Conservation (phyloP, 2,888 invertebrate genomes). For the Caenorhabditis afra region DNA sequence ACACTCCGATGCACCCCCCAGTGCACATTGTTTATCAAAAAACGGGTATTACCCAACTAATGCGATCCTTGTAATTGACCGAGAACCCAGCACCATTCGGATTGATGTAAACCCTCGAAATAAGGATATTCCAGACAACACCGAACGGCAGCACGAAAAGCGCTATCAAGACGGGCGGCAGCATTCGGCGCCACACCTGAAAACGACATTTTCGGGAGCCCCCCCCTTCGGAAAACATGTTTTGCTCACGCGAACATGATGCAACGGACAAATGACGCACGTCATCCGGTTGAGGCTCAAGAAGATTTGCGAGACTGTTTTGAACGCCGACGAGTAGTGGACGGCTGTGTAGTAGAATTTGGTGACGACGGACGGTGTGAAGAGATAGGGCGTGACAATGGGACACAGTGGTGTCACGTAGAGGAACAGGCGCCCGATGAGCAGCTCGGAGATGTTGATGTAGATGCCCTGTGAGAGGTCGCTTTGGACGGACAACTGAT, state of each 20-base stretch:
- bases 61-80: slow-evolving; percentile 27
- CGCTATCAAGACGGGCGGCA: neutral
- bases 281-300: slow-evolving; percentile 46
- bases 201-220: neutral
- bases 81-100: slow-evolving; percentile 35
- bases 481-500: no score
- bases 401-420: slow-evolving; percentile 31
- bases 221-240: no score
- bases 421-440: slow-evolving; percentile 28
- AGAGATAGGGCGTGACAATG: slow-evolving; percentile 22
- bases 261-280: slow-evolving; percentile 24
- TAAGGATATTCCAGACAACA: slow-evolving; percentile 33
- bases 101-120: slow-evolving; percentile 31
- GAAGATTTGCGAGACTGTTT: slow-evolving; percentile 41
- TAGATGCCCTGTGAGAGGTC: slow-evolving; percentile 25
- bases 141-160: slow-evolving; percentile 29
- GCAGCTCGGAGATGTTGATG: slow-evolving; percentile 26
- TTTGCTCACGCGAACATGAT: slow-evolving; percentile 5
- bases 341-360: slow-evolving; percentile 21
- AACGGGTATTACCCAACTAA: slow-evolving; percentile 34
- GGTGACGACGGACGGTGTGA: slow-evolving; percentile 23
- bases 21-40: no score
- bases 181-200: slow-evolving; percentile 22
- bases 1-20: no score
- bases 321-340: slow-evolving; percentile 32